These are phyloP conservation scores for Chloroclystis v-ata DNA, from an alignment of 2,888 invertebrate species.

Conservation along the genomic window DNA sequence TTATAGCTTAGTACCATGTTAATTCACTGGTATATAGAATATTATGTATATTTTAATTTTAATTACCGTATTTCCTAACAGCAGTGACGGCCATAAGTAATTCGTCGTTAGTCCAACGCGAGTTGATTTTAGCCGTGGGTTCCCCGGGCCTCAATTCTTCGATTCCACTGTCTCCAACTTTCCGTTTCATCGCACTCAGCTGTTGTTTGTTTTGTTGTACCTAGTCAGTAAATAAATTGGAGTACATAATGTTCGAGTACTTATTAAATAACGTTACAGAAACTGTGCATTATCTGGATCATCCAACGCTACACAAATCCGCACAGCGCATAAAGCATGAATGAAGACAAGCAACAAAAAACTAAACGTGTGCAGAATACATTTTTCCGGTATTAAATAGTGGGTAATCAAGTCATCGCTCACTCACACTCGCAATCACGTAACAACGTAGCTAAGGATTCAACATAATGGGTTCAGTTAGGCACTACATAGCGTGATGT, in stretches of 20 bases:
- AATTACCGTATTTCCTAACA: conserved; percentile 87
- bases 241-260: too few relatives aligned
- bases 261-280: conserved; percentile 1
- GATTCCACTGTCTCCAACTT: conserved; percentile 79
- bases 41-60: too few relatives aligned
- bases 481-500: conserved; percentile 55
- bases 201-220: conserved; percentile 97
- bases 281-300: conserved; percentile 69
- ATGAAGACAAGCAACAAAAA: conserved; percentile 36
- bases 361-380: conserved; percentile 70
- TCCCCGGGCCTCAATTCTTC: conserved; percentile 81
- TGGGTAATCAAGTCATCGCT: conserved; percentile 37
- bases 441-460: conserved; percentile 38
- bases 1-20: too few relatives aligned
- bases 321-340: conserved; percentile 44
- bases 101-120: conserved; percentile 96
- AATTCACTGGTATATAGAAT: too few relatives aligned
- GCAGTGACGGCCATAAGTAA: conserved; percentile 93
- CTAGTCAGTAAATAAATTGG: conserved; percentile 61
- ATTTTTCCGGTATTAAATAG: conserved; percentile 38
- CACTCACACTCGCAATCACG: conserved; percentile 64
- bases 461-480: conserved; percentile 60
- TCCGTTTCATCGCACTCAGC: conserved; percentile 90
- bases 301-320: conserved; percentile 58
- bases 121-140: conserved; percentile 84